These are phyloP conservation scores for Agrochola litura DNA, from an alignment of 2,888 invertebrate genomes.

Conservation along the genomic window DNA sequence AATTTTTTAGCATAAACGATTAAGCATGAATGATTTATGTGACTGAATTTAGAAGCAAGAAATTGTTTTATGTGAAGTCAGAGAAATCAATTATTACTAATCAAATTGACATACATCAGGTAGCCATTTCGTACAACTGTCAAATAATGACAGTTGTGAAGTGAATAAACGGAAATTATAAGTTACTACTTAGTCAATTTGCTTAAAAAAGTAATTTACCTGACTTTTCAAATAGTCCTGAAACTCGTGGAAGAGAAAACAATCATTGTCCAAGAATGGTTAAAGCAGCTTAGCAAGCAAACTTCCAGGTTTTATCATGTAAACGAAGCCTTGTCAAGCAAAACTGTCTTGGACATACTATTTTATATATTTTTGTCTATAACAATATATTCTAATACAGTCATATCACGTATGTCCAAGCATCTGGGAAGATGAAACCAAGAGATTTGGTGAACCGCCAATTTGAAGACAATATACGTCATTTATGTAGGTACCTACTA, in stretches of 20 bases:
- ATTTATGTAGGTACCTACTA: constrained; percentile 52
- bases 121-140: not conserved
- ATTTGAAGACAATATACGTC: constrained; percentile 63
- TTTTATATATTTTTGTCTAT: constrained; percentile 38
- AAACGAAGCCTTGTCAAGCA: constrained; percentile 8
- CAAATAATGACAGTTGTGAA: not conserved
- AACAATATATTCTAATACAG: constrained; percentile 57
- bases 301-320: not conserved
- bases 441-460: constrained; percentile 66
- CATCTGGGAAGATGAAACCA: constrained; percentile 70
- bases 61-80: not conserved
- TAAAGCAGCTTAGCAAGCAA: not conserved
- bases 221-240: not conserved
- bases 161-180: not conserved
- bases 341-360: constrained; percentile 6
- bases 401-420: constrained; percentile 72
- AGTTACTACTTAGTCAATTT: not conserved
- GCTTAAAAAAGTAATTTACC: not conserved
- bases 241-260: not conserved
- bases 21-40: constrained; percentile 34
- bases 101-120: not conserved
- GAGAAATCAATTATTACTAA: not conserved
- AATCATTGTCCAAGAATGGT: not conserved
- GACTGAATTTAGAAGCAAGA: not conserved
- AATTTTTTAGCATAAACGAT: constrained; percentile 39